Conservation (phyloP, 2,888 invertebrate genomes). For the Biston stratarius region DNA sequence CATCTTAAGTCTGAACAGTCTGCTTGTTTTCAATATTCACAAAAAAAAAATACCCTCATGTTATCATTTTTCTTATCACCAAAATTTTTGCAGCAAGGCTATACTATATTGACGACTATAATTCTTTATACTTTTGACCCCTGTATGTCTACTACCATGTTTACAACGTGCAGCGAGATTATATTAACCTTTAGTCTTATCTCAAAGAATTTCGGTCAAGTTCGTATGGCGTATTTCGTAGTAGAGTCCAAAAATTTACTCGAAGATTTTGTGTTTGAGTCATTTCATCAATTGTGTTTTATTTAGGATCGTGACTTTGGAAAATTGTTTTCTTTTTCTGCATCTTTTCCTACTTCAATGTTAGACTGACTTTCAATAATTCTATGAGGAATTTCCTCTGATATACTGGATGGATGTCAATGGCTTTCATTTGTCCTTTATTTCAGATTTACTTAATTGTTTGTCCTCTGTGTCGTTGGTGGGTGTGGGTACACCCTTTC, state of each 20-base stretch:
- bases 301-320: background rate
- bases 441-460: too few species aligned
- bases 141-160: conserved; percentile 27
- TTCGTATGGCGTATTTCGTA: conserved; percentile 26
- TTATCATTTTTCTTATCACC: conserved; percentile 17
- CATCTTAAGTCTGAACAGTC: background rate
- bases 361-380: too few species aligned
- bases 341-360: too few species aligned
- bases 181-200: conserved; percentile 22
- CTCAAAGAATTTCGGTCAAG: conserved; percentile 35
- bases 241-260: conserved; percentile 7
- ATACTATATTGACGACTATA: conserved; percentile 3
- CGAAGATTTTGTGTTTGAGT: conserved; percentile 3
- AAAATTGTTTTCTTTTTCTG: too few species aligned
- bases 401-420: too few species aligned
- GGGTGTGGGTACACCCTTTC: too few species aligned
- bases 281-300: background rate
- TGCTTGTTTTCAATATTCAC: background rate
- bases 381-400: too few species aligned
- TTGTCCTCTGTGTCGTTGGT: too few species aligned
- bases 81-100: conserved; percentile 17
- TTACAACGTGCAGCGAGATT: conserved; percentile 31
- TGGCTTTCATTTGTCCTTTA: too few species aligned
- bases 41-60: background rate
- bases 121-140: conserved; percentile 29